Evolutionary conservation across 1,140 invertebrate genomes (phyloP).

Genomic region (Drosophila micromelanica): DNA sequence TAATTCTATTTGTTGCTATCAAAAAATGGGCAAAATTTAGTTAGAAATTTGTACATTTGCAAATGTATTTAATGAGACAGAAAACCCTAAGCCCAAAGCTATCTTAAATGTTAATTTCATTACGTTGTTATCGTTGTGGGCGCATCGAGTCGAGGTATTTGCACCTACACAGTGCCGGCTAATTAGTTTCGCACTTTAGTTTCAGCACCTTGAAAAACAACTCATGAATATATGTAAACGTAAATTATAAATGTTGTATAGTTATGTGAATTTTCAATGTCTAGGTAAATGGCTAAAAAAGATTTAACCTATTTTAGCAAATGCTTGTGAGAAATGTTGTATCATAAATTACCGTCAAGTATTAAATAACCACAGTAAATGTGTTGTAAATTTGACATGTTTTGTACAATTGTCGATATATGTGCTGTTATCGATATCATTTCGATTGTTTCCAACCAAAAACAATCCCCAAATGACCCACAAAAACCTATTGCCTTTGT

Average conservation of each 20-base stretch:
- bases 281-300: not conserved
- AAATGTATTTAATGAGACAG: no score
- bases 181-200: constrained; percentile 7
- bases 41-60: no score
- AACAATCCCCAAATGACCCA: constrained; percentile 1
- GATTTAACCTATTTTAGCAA: not conserved
- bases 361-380: not conserved
- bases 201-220: constrained; percentile 8
- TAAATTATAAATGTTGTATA: not conserved
- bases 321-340: not conserved
- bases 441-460: not conserved
- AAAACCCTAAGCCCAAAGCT: not conserved
- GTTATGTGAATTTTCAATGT: constrained; percentile 11
- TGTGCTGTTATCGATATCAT: not conserved
- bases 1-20: no score
- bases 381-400: no score
- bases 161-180: not conserved
- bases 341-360: not conserved
- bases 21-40: no score
- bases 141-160: not conserved
- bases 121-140: not conserved
- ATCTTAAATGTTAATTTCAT: not conserved
- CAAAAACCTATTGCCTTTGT: constrained; percentile 20
- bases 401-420: not conserved
- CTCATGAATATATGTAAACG: constrained; percentile 5